These are phyloP conservation scores for Arizona elegans DNA, from an alignment of 2,113 vertebrate genomes.

Conservation along the genomic window DNA sequence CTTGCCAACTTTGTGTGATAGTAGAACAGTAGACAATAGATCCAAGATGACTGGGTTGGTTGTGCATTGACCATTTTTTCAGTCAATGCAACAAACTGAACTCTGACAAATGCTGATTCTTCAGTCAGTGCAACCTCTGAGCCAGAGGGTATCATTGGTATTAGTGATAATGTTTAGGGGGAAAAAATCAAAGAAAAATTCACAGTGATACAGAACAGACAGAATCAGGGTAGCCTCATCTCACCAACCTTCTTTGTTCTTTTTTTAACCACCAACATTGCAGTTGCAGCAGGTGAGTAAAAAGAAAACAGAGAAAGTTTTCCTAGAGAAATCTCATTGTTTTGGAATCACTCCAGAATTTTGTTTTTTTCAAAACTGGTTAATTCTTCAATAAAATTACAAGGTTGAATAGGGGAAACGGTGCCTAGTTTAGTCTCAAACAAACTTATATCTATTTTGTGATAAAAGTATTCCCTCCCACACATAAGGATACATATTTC, in stretches of 20 bases:
- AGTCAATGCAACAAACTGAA: background rate
- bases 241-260: background rate
- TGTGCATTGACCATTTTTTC: background rate
- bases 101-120: background rate
- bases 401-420: background rate
- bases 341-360: background rate
- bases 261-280: background rate
- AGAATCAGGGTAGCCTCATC: background rate
- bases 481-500: background rate
- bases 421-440: background rate
- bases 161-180: background rate
- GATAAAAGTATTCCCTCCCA: background rate
- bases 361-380: background rate
- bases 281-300: background rate
- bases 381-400: background rate
- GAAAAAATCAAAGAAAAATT: background rate
- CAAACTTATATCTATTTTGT: background rate
- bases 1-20: background rate
- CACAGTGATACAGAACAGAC: background rate
- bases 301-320: background rate
- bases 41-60: background rate
- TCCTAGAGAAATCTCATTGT: background rate
- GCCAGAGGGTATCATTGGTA: background rate
- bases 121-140: background rate
- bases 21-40: background rate